Evolutionary conservation across 2,888 invertebrate species (phyloP), one percentile per base, ranked within the genome.

Genomic region (Synanthedon tipuliformis): DNA sequence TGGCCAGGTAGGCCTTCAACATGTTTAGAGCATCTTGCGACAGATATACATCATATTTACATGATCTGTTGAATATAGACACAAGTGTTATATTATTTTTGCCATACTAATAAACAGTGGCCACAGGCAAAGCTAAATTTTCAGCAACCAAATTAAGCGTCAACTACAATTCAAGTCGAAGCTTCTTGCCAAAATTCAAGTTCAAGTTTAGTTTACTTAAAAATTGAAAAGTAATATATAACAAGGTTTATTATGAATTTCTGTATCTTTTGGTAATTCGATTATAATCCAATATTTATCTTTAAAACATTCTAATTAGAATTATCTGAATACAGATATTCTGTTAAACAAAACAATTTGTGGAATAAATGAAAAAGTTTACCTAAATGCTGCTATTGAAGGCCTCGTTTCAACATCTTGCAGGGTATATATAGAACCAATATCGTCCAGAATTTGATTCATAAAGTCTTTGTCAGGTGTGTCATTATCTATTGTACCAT

Each of bases 1-100:
- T 90, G n/a, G 91, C 89, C 55, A 93, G 79, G 75, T 90, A 93
- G 51, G 89, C 88, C 66, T 90, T 90, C 55, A 93, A 75, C 62
- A 88, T 87, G 61, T 90, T 89, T 40, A 92, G 81, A 3, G 92
- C 90, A 69, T 91, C 90, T 64, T 90, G 88, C n/a, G 91, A 90
- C 59, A 94, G 76, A 63, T 90, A 89, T 50, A 93, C 81, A 66
- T 92, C 91, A 78, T 91, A 93, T 81, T 93, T 94, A 67, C 92
- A 90, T 34, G 91, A 91, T 66, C 93, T 91, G 72, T 34, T 34
- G 8, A 34, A 34, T 34, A 34, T 34, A 34, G 8, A 34, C 7
- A 10, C 34, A 34, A 34, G 7, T 27, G 1, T 27, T 7, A 89
- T 8, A 27, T 8, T 27, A 68, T 34, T 10, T 34, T 34, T 34